These are phyloP conservation scores for Scrobipalpa costella DNA, from an alignment of 2,888 invertebrate species.

Conservation along the genomic window DNA sequence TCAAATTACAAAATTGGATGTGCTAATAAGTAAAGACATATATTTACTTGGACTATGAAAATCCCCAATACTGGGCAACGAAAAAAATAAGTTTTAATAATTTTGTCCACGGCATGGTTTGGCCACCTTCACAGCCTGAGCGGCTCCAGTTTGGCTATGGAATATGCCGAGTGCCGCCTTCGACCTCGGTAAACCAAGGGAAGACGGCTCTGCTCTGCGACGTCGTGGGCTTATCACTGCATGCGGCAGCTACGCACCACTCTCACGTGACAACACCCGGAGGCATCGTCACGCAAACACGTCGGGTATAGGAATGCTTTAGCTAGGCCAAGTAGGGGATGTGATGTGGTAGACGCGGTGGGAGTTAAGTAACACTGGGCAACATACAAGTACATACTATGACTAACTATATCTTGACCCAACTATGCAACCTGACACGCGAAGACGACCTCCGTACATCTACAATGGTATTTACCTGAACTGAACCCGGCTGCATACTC, in stretches of 20 bases:
- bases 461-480: conserved; percentile 71
- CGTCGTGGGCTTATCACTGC: conserved; percentile 81
- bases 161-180: conserved; percentile 85
- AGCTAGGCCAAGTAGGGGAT: too few species aligned
- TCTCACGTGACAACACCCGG: conserved; percentile 54
- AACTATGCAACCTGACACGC: too few species aligned
- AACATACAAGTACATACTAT: too few species aligned
- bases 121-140: conserved; percentile 84
- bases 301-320: conserved; percentile 48
- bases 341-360: neutral
- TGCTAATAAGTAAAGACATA: neutral
- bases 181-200: conserved; percentile 64
- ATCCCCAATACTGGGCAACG: too few species aligned
- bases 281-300: conserved; percentile 58
- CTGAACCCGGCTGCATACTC: conserved; percentile 99
- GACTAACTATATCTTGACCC: too few species aligned
- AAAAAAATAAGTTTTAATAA: neutral
- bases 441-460: neutral
- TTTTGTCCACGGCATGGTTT: conserved; percentile 86
- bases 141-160: conserved; percentile 87
- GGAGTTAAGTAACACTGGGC: neutral
- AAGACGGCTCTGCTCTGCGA: conserved; percentile 82
- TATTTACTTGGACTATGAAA: too few species aligned
- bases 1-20: neutral
- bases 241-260: conserved; percentile 78